phyloP scores from a whole-genome alignment of 2,797 vertebrate genomes.

The Luscinia luscinia region DNA sequence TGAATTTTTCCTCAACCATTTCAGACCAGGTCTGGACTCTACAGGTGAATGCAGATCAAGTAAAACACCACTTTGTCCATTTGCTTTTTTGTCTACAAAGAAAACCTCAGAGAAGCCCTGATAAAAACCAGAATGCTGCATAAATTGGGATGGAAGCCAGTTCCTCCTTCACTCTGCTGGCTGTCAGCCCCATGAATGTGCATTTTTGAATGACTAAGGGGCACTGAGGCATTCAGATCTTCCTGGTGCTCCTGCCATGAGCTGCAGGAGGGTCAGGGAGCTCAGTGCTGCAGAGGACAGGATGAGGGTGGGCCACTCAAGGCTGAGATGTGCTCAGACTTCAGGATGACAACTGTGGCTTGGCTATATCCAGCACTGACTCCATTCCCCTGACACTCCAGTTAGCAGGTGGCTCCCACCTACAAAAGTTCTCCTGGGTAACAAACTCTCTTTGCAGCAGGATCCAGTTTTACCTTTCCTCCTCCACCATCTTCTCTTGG shows the following conservation, averaged over 20 bases:
- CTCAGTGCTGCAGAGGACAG: background rate
- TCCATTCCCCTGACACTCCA: background rate
- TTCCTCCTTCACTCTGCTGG: background rate
- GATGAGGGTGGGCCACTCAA: background rate
- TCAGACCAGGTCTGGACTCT: background rate
- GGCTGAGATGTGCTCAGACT: background rate
- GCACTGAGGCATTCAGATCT: constrained; percentile 39
- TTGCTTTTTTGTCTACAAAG: background rate
- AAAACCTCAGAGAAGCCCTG: background rate
- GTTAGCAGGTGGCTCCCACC: background rate
- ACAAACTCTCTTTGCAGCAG: background rate
- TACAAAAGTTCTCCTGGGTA: background rate
- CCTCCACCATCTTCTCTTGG: background rate
- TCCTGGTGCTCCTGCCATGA: background rate
- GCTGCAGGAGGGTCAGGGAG: background rate
- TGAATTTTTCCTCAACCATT: background rate
- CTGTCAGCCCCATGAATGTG: background rate
- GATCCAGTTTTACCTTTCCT: background rate
- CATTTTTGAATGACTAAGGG: background rate
- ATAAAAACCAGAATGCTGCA: background rate
- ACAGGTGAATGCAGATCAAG: background rate
- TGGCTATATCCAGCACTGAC: background rate
- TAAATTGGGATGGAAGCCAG: constrained; percentile 11
- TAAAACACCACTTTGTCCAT: background rate
- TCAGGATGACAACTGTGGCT: background rate